Evolutionary conservation across 1,140 invertebrate genomes (phyloP).

Genomic region (Penaeus indicus): DNA sequence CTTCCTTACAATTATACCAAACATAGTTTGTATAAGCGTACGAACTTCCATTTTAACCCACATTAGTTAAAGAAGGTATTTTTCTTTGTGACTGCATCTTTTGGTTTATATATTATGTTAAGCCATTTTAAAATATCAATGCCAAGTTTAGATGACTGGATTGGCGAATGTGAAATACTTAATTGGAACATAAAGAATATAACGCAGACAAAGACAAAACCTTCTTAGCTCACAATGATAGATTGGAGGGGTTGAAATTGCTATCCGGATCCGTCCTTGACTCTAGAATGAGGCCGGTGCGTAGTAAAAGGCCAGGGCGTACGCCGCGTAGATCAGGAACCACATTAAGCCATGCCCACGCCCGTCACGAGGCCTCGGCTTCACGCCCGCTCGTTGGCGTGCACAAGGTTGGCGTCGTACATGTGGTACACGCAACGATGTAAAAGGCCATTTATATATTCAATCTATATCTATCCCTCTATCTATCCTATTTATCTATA

Average conservation of each 20-base stretch:
- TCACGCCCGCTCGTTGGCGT: slow-evolving; percentile 79
- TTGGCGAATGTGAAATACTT: no score
- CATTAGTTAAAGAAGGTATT: no score
- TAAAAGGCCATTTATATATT: no score
- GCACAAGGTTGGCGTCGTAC: slow-evolving; percentile 77
- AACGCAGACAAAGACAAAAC: background rate
- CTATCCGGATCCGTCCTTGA: slow-evolving; percentile 51
- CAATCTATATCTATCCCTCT: background rate
- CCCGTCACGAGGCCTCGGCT: slow-evolving; percentile 80
- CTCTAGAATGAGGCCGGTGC: slow-evolving; percentile 75
- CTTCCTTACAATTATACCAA: no score
- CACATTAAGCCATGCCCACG: slow-evolving; percentile 75
- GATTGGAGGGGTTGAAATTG: slow-evolving; percentile 67
- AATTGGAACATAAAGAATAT: background rate
- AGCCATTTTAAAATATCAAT: no score
- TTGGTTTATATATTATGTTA: no score
- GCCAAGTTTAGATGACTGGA: no score
- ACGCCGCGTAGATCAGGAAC: slow-evolving; percentile 82
- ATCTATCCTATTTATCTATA: background rate
- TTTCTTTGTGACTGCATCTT: no score
- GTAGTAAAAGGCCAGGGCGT: slow-evolving; percentile 88
- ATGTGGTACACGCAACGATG: slow-evolving; percentile 66
- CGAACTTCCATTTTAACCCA: no score
- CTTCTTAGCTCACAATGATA: slow-evolving; percentile 67
- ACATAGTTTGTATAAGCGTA: no score